Conservation (phyloP, 2,888 invertebrate genomes). For the Eilema depressum region DNA sequence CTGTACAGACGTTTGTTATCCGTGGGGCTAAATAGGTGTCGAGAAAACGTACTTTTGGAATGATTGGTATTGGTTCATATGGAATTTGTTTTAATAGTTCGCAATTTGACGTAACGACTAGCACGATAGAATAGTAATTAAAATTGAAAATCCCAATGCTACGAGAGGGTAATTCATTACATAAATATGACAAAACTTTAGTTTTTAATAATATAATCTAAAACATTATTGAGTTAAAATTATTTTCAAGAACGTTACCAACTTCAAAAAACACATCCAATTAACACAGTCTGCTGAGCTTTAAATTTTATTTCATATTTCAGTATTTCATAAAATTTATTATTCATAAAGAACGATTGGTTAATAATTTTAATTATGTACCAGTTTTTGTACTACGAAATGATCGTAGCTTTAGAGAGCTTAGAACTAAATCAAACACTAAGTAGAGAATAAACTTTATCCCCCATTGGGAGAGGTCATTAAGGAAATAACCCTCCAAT, state of each 20-base stretch:
- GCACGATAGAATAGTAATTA: background rate
- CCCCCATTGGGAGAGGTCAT: background rate
- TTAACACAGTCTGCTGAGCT: background rate
- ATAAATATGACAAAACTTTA: background rate
- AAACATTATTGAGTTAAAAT: background rate
- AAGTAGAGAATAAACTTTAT: background rate
- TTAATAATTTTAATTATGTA: background rate
- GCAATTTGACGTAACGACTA: background rate
- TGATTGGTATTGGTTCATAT: background rate
- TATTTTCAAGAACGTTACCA: background rate
- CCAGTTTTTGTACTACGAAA: background rate
- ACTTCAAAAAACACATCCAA: background rate
- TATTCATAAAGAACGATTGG: background rate
- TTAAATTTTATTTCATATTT: background rate
- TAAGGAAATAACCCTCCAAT: background rate
- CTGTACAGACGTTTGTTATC: conserved; percentile 52
- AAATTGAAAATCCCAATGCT: background rate
- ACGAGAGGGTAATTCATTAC: background rate
- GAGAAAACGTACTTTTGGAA: conserved; percentile 24
- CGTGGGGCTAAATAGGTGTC: conserved; percentile 38
- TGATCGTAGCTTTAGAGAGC: background rate
- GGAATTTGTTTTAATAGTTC: background rate
- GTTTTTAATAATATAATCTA: background rate
- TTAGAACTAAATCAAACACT: background rate
- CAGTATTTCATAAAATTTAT: background rate